Base-by-base conservation (phyloP, 2,113 vertebrate genomes). In the human region DNA sequence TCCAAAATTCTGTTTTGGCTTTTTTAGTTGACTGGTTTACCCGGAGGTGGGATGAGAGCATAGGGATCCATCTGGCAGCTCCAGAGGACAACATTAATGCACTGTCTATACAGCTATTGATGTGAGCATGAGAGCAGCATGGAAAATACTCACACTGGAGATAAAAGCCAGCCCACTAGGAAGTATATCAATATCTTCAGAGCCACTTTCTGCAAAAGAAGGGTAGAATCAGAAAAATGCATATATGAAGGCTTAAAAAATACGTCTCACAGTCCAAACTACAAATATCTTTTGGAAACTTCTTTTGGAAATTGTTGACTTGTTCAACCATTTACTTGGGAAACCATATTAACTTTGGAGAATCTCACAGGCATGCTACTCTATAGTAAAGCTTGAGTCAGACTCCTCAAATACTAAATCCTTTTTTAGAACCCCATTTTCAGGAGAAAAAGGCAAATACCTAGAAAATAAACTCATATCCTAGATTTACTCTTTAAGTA, bases 121-220 rank as follows among this genome's bases (percentile, higher is more conserved):
- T 48, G 32, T 23, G 32, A 35, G 18, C 35, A 23, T 81, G 83
- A 48, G 75, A 92, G 27, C 12, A 27, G 32, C 48, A 40, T 57
- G 88, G 75, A 0, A 10, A 72, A 95, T 97, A 99, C 99, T 99
- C 97, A 99, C 99, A 0, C 93, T 98, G 43, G 99, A 99, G 97
- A 99, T 98, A 98, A 99, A 99, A 97, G 99, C 98, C 96, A 99
- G 96, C 50, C 99, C 99, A 93, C 96, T 99, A 89, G 99, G 99
- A 96, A 99, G 99, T 52, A 99, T 98, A 50, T 99, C 98, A 0
- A 99, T 99, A 95, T 99, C 99, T 97, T 99, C 99, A 38, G 99
- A 98, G n/a, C 99, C 99, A 72, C 10, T 0, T 97, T 99, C 99
- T 99, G 98, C 40, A 98, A 97, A 98, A 97, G 86, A 78, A 97